Evolutionary conservation across 2,113 vertebrate species (phyloP).

Genomic region (Poeciliopsis prolifica): DNA sequence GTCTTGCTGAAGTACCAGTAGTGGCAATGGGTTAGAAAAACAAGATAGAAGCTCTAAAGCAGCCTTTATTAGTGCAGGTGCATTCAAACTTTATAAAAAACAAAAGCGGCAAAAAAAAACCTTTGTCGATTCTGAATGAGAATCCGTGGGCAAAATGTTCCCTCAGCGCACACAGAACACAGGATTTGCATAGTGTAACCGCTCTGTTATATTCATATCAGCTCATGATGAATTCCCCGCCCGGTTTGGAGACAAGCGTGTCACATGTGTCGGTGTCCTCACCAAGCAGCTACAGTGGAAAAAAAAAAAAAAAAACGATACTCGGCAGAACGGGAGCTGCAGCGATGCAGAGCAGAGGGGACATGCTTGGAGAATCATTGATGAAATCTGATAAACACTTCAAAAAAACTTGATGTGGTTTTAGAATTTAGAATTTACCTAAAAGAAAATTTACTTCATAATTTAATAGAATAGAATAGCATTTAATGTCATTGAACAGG

Average conservation of each 20-base stretch:
- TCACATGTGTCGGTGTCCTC: background rate
- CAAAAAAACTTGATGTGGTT: background rate
- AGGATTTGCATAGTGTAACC: background rate
- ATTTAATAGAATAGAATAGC: no score
- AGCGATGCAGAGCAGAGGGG: background rate
- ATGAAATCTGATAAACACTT: background rate
- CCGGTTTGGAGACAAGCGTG: background rate
- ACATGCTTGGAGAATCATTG: background rate
- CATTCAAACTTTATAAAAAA: background rate
- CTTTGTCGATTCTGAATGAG: background rate
- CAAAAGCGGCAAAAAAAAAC: background rate
- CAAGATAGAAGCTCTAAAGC: background rate
- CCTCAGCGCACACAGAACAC: background rate
- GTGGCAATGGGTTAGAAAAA: background rate
- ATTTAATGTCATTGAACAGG: no score
- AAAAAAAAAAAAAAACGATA: background rate
- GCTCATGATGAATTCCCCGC: background rate
- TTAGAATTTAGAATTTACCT: background rate
- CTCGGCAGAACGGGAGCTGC: constrained; percentile 1
- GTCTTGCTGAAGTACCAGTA: background rate
- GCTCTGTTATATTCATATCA: constrained; percentile 12
- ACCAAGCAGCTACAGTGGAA: background rate
- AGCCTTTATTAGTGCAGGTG: background rate
- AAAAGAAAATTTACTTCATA: no score
- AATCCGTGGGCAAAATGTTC: background rate